phyloP scores from a whole-genome alignment of 2,888 invertebrate genomes.

The Cybosia mesomella region DNA sequence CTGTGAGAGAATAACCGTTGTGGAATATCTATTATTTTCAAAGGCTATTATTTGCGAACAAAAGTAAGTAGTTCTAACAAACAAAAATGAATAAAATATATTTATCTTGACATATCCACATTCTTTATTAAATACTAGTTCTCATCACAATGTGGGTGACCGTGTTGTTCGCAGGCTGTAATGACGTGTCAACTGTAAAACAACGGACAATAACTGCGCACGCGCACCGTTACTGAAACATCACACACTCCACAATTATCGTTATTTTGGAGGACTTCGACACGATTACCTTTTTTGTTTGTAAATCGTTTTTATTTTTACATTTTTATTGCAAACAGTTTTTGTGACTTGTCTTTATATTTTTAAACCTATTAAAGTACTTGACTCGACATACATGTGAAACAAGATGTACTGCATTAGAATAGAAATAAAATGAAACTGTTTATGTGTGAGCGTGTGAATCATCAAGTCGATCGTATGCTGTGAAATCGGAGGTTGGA shows the following conservation, averaged over 20 bases:
- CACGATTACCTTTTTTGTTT: not conserved
- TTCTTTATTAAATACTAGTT: conserved; percentile 16
- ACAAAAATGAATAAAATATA: not conserved
- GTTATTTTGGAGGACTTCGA: conserved; percentile 11
- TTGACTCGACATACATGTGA: not conserved
- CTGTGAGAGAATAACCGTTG: not conserved
- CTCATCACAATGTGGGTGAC: conserved; percentile 41
- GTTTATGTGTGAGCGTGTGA: not conserved
- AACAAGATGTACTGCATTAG: not conserved
- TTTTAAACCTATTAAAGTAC: not conserved
- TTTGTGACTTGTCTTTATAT: not conserved
- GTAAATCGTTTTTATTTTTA: not conserved
- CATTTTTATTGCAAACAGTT: not conserved
- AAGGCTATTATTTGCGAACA: not conserved
- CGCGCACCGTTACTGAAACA: conserved; percentile 34
- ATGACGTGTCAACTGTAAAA: conserved; percentile 26
- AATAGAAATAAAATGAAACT: not conserved
- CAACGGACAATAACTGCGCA: conserved; percentile 33
- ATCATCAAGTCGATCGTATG: not conserved
- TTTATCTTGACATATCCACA: conserved; percentile 10
- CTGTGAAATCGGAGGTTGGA: not conserved
- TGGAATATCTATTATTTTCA: not conserved
- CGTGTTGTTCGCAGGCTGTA: conserved; percentile 35
- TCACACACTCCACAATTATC: conserved; percentile 23
- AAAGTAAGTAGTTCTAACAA: not conserved